Percentiles rank a stretch among this genome's conserved stretches.
Conservation (phyloP, 2,888 invertebrate species). For the Halocaridina rubra region DNA sequence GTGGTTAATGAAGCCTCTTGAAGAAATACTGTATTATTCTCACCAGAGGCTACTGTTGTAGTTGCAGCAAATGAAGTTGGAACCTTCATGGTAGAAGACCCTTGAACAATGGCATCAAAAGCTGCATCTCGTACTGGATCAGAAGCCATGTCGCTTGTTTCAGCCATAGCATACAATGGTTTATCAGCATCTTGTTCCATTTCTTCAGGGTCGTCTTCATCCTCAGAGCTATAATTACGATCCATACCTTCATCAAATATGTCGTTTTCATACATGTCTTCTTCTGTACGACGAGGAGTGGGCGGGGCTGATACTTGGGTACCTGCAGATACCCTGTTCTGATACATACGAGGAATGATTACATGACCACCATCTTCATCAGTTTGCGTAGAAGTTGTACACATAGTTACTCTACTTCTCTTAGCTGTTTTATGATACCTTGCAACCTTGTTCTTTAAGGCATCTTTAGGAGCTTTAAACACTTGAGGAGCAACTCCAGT, state of each 20-base stretch:
- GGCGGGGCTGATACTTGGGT: slow-evolving; percentile 56
- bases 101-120: slow-evolving; percentile 45
- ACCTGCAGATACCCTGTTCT: slow-evolving; percentile 27
- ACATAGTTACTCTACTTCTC: slow-evolving; percentile 47
- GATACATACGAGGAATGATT: slow-evolving; percentile 62
- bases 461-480: slow-evolving; percentile 52
- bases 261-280: slow-evolving; percentile 61
- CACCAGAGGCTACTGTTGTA: neutral
- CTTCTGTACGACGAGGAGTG: slow-evolving; percentile 60
- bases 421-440: too few species aligned
- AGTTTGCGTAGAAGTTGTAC: slow-evolving; percentile 59
- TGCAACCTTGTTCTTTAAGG: slow-evolving; percentile 34
- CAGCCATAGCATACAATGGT: slow-evolving; percentile 32
- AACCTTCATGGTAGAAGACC: neutral
- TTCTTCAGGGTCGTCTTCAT: slow-evolving; percentile 20
- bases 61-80: neutral
- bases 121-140: slow-evolving; percentile 62
- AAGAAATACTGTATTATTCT: slow-evolving; percentile 20
- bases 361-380: slow-evolving; percentile 61
- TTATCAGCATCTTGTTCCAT: neutral
- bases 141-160: slow-evolving; percentile 36
- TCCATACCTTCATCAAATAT: slow-evolving; percentile 64
- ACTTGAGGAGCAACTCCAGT: slow-evolving; percentile 46
- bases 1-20: slow-evolving; percentile 35
- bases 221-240: slow-evolving; percentile 62